Base-by-base conservation (phyloP, 2,888 invertebrate species). In the Thymelicus acteon region DNA sequence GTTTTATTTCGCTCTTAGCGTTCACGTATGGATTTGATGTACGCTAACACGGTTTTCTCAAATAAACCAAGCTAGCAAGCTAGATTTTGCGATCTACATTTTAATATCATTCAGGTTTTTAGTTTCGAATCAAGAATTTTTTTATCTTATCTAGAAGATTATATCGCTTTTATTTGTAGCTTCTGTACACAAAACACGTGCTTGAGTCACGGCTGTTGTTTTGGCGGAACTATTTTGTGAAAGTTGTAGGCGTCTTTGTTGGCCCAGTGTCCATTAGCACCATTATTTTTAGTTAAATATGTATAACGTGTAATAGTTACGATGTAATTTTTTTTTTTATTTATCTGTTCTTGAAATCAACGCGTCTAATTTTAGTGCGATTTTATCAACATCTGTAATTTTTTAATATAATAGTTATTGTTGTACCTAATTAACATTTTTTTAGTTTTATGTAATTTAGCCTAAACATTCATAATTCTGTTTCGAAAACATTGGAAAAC, bases 171-270 rank as follows among this genome's bases (percentile, higher is more conserved):
- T 68, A n/a, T 63, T 58, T 69, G n/a, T 58, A 48, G 39, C 49
- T 64, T 39, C 49, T 37, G 60, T 60, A 70, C 58, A 40, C 63
- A 64, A 60, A 58, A 60, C 49, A 70, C 7, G 49, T 31, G 58
- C 37, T 70, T 70, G 64, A 70, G 64, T 70, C 70, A 63, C 44
- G 60, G 48, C 12, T 24, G 64, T 70, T 64, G 39, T 63, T 63
- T 70, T 69, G 63, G 64, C 58, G 39, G 58, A 64, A 70, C 70
- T 70, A 64, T 70, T 70, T 64, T 48, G 24, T 64, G 19, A 54
- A 57, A 39, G 12, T 10, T 47, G 69, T 69, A 52, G 69, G 69
- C 58, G 69, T 63, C 63, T 69, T 63, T 58, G 69, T 69, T 63
- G 48, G 57, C 37, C 48, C 47, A 58, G 48, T 69, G 57, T 68